A percentile compares a stretch with the other conserved stretches of the same genome.
Conservation (phyloP, 2,113 vertebrate species). For the Cinclus cinclus region DNA sequence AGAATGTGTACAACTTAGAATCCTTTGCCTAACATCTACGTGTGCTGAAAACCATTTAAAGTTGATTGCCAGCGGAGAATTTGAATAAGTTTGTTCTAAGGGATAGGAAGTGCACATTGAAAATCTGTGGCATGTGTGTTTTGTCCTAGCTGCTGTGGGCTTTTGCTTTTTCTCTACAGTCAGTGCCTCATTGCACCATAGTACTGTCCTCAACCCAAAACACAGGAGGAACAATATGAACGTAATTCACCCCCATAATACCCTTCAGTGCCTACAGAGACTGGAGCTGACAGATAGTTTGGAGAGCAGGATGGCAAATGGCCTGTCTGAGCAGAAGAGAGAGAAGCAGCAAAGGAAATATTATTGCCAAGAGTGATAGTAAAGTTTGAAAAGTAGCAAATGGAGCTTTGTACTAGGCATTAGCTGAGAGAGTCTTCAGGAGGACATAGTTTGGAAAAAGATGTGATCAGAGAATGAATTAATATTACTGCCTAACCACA, state of each 20-base stretch:
- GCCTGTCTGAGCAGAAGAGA: background rate
- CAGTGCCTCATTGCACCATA: background rate
- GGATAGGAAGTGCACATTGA: background rate
- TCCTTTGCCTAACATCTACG: background rate
- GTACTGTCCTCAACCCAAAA: background rate
- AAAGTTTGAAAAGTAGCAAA: conserved; percentile 14
- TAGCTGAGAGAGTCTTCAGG: background rate
- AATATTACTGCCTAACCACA: background rate
- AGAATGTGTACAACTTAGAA: background rate
- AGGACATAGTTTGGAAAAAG: background rate
- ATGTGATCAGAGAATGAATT: background rate
- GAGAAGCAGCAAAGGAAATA: background rate
- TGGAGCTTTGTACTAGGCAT: background rate
- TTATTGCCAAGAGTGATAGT: background rate
- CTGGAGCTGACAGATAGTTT: background rate
- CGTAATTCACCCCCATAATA: background rate
- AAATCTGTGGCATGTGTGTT: background rate
- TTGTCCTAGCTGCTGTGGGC: background rate
- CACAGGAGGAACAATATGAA: background rate
- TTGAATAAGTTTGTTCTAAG: background rate
- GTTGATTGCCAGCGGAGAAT: background rate
- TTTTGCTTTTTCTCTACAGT: background rate
- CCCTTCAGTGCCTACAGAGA: background rate
- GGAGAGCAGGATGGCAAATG: conserved; percentile 15
- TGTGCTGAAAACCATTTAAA: background rate